Percentiles rank a stretch among this genome's conserved stretches.
Evolutionary conservation across 2,797 vertebrate genomes (phyloP).

Genomic region (Rallus crepitans): DNA sequence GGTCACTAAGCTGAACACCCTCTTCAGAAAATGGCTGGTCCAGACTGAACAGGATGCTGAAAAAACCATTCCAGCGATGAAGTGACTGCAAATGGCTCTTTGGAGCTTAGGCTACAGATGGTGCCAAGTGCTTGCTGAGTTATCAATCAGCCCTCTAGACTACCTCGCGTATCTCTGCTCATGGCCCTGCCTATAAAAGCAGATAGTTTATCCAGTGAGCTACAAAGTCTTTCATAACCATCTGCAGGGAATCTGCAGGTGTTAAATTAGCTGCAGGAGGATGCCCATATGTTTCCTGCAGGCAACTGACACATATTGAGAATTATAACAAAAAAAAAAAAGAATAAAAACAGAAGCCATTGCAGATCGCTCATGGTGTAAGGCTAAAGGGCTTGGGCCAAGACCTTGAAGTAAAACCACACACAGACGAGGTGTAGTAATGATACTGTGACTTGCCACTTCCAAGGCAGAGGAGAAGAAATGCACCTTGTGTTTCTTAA

Average conservation of each 20-base stretch:
- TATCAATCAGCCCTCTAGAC: neutral
- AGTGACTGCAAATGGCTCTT: neutral
- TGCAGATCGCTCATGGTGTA: neutral
- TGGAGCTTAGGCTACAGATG: neutral
- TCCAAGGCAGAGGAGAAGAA: neutral
- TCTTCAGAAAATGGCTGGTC: neutral
- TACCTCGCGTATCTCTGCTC: neutral
- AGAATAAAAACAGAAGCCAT: neutral
- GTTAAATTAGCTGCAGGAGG: slow-evolving; percentile 59
- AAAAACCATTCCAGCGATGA: neutral
- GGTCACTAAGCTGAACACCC: neutral
- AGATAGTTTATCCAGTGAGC: neutral
- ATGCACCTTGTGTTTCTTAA: neutral
- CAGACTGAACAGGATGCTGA: neutral
- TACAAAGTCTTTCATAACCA: slow-evolving; percentile 28
- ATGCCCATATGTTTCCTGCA: slow-evolving; percentile 51
- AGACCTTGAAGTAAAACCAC: slow-evolving; percentile 13
- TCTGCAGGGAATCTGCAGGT: slow-evolving; percentile 59
- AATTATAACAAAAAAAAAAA: neutral
- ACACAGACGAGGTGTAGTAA: neutral
- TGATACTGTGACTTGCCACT: neutral
- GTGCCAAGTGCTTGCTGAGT: neutral
- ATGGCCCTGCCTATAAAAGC: neutral
- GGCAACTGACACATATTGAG: neutral
- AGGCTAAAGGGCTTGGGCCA: neutral